Evolutionary conservation across 1,140 invertebrate genomes (phyloP).

Genomic region (Drosophila nannoptera): DNA sequence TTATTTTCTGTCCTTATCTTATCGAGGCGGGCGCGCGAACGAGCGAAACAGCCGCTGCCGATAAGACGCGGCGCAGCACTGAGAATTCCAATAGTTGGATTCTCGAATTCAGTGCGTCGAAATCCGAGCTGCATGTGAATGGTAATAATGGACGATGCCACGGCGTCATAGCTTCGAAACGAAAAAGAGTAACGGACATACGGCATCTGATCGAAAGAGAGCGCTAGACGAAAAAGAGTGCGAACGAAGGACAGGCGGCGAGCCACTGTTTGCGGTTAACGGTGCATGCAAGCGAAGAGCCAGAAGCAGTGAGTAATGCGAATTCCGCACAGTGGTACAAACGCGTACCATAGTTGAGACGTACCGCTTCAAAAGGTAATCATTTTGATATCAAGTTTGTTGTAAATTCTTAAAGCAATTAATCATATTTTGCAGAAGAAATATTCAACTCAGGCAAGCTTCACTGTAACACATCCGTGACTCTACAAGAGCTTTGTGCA

Average conservation of each 20-base stretch:
- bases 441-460: constrained; percentile 1
- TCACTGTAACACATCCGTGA: too few relatives aligned
- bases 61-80: constrained; percentile 32
- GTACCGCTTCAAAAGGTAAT: too few relatives aligned
- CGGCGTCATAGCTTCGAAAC: constrained; percentile 40
- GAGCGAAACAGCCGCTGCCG: constrained; percentile 17
- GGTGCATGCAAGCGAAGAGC: neutral
- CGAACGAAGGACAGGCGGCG: neutral
- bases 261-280: neutral
- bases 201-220: neutral
- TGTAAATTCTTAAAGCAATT: neutral
- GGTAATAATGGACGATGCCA: constrained; percentile 25
- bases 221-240: neutral
- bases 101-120: constrained; percentile 28
- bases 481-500: neutral
- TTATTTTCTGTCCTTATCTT: constrained; percentile 40
- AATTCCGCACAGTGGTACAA: neutral
- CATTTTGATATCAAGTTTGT: too few relatives aligned
- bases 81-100: constrained; percentile 35
- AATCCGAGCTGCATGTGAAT: constrained; percentile 65
- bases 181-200: neutral
- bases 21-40: constrained; percentile 20
- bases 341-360: too few relatives aligned
- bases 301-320: too few relatives aligned
- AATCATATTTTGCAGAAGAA: neutral